These are phyloP conservation scores for Toxotes chatareus DNA, from an alignment of 2,113 vertebrate species.

Conservation along the genomic window DNA sequence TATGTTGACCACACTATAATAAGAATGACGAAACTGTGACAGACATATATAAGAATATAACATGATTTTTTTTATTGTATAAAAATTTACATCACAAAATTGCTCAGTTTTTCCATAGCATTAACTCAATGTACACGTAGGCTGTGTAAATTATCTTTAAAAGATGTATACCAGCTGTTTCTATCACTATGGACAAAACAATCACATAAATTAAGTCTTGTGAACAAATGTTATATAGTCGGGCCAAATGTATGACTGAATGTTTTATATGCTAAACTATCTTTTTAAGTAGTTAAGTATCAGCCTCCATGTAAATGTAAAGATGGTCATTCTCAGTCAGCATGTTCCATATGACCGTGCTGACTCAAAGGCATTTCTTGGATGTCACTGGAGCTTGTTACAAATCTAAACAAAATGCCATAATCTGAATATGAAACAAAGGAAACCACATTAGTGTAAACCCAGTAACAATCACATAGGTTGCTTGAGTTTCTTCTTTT, in stretches of 20 bases:
- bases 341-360: not conserved
- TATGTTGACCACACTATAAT: no score
- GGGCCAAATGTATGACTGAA: not conserved
- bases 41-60: not conserved
- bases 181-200: slow-evolving; percentile 10
- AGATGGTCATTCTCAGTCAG: not conserved
- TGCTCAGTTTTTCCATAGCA: not conserved
- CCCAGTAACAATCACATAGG: slow-evolving; percentile 60
- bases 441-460: not conserved
- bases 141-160: not conserved
- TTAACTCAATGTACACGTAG: not conserved
- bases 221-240: not conserved
- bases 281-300: not conserved
- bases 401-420: slow-evolving; percentile 1
- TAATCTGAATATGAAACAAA: slow-evolving; percentile 2
- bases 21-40: not conserved
- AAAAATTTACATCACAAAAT: slow-evolving; percentile 15
- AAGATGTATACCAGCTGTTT: not conserved
- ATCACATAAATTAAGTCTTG: not conserved
- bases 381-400: not conserved
- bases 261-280: not conserved
- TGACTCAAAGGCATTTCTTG: not conserved
- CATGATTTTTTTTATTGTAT: slow-evolving; percentile 18
- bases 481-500: slow-evolving; percentile 96
- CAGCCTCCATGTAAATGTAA: not conserved